Conservation (phyloP, 2,113 vertebrate genomes). For the Morone chrysops region DNA sequence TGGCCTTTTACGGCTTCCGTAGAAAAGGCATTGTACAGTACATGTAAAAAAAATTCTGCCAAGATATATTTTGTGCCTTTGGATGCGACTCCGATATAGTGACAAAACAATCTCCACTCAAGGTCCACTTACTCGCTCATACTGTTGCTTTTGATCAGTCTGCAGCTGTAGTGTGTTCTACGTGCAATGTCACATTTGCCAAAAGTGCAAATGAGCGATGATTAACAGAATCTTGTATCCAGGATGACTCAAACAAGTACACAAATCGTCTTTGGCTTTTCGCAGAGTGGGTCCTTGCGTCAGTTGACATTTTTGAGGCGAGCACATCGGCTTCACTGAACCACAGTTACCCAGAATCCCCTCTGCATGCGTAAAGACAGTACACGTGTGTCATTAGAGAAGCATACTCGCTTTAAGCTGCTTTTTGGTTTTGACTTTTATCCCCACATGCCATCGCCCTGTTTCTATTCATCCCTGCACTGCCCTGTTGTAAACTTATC, state of each 20-base stretch:
- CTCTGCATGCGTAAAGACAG: background rate
- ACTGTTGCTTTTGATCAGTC: background rate
- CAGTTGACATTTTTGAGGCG: slow-evolving; percentile 16
- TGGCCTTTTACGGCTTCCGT: no score
- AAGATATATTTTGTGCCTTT: no score
- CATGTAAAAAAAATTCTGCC: no score
- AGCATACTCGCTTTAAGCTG: background rate
- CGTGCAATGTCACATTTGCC: background rate
- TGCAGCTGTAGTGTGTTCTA: background rate
- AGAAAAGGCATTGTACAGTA: no score
- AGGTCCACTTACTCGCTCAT: background rate
- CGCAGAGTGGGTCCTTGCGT: background rate
- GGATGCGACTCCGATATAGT: no score
- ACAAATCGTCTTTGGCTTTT: background rate
- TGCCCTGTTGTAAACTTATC: background rate
- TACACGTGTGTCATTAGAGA: background rate
- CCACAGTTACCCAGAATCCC: slow-evolving; percentile 11
- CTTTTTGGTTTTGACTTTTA: background rate
- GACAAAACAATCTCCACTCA: background rate
- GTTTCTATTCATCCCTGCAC: background rate
- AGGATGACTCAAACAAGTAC: background rate
- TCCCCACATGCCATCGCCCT: background rate
- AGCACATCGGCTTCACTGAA: background rate
- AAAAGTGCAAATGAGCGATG: background rate
- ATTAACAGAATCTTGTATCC: background rate